Conservation (phyloP, 2,888 invertebrate species). For the Peribatodes rhomboidaria region DNA sequence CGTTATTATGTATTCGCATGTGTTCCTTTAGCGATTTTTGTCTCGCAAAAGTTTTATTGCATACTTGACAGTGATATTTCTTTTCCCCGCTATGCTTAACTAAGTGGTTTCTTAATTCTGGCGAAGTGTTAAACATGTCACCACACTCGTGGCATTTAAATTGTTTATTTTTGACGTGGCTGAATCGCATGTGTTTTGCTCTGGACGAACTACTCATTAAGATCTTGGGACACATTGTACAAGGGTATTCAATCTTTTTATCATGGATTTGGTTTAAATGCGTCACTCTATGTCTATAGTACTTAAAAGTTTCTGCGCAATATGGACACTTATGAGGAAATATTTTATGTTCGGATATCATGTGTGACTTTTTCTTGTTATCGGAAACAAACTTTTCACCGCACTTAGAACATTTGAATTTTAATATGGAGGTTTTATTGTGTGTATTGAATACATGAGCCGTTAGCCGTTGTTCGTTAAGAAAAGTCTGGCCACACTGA, state of each 20-base stretch:
- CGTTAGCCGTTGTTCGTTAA: neutral
- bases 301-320: conserved; percentile 58
- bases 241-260: conserved; percentile 68
- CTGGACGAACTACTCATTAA: conserved; percentile 70
- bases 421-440: neutral
- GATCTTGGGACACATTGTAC: conserved; percentile 70
- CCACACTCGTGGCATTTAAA: neutral
- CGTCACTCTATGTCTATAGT: conserved; percentile 56
- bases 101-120: conserved; percentile 67
- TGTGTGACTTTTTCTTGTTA: conserved; percentile 61
- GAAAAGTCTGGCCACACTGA: conserved; percentile 66
- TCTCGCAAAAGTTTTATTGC: conserved; percentile 58
- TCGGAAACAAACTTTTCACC: conserved; percentile 54
- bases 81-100: conserved; percentile 67
- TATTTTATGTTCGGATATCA: conserved; percentile 60
- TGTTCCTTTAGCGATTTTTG: conserved; percentile 70
- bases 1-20: conserved; percentile 74
- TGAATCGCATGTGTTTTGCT: conserved; percentile 71
- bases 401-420: conserved; percentile 46
- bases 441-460: conserved; percentile 4
- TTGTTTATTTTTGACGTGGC: conserved; percentile 58
- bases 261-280: conserved; percentile 40
- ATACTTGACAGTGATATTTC: conserved; percentile 51
- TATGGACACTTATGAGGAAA: conserved; percentile 49
- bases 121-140: neutral